Evolutionary conservation across 1,140 invertebrate species (phyloP).

Genomic region (Megathymus violae): DNA sequence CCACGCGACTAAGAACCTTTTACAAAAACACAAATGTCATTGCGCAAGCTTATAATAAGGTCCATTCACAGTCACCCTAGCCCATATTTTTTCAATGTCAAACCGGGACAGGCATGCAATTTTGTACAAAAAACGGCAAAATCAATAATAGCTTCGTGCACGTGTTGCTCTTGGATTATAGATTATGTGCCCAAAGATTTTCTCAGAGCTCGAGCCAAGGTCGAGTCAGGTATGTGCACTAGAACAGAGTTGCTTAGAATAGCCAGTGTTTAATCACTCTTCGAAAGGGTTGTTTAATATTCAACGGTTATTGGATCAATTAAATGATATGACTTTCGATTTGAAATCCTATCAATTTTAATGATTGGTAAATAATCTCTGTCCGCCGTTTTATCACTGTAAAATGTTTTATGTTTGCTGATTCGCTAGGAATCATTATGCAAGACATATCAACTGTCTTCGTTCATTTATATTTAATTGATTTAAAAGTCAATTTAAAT

Average conservation of each 20-base stretch:
- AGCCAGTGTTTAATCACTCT: constrained; percentile 26
- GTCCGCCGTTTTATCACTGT: constrained; percentile 22
- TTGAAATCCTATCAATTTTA: constrained; percentile 30
- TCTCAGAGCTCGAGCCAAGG: constrained; percentile 74
- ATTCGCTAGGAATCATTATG: constrained; percentile 14
- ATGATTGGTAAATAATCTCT: constrained; percentile 33
- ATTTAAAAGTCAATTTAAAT: no score
- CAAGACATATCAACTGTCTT: constrained; percentile 5
- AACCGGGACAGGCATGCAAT: constrained; percentile 72
- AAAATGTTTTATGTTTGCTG: constrained; percentile 26
- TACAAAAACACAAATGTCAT: constrained; percentile 73
- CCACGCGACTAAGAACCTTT: constrained; percentile 46
- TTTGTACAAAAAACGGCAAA: constrained; percentile 81
- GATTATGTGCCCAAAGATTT: constrained; percentile 79
- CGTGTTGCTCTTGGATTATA: constrained; percentile 81
- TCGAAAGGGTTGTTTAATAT: constrained; percentile 24
- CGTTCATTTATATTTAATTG: constrained; percentile 3
- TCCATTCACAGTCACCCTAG: constrained; percentile 71
- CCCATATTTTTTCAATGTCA: constrained; percentile 76
- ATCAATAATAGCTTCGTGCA: constrained; percentile 80
- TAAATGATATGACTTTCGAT: constrained; percentile 33
- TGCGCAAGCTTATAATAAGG: constrained; percentile 80
- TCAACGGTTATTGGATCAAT: constrained; percentile 34
- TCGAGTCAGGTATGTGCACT: constrained; percentile 64
- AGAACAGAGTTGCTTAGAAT: constrained; percentile 46